Evolutionary conservation across 2,888 invertebrate genomes (phyloP), one percentile per base, ranked within the genome.

Genomic region (Hesperia comma): DNA sequence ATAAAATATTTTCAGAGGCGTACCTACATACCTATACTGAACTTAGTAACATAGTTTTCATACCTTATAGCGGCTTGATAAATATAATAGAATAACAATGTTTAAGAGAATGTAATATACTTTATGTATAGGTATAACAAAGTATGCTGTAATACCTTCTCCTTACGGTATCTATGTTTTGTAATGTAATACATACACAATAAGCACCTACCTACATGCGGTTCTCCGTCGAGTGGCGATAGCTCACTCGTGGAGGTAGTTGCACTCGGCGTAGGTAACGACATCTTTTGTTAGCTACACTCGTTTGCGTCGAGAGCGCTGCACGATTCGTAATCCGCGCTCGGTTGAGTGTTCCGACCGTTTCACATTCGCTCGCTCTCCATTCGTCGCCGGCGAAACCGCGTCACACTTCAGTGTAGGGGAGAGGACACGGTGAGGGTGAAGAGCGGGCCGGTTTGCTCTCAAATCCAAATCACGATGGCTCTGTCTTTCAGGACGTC

Each of bases 341-440:
- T 80, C 78, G 75, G 73, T 72, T 79, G 79, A 86, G 84, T 82
- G 82, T 81, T 82, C 81, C 81, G 71, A 79, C 77, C 75, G 76
- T 74, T 75, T 75, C 78, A 84, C 86, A 83, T 84, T 80, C 83
- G 85, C 75, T 78, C 77, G 80, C 85, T 84, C 84, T 85, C 83
- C 85, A 85, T 86, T 83, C 85, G 82, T 77, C 76, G 76, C 78
- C 64, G 75, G 68, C 74, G 72, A 72, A 69, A 75, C 77, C 73
- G 77, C 82, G 80, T 83, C 84, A 82, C 80, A 84, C 85, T 84
- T 80, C 79, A 82, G 68, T 67, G 63, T 76, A 71, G 72, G 72
- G 71, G 63, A 60, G 62, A 63, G 72, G 67, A 67, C 66, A 54
- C 56, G 63, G 74, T 74, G 66, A 68, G 49, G 69, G 70, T 68